phyloP scores from a whole-genome alignment of 1,140 invertebrate species.

The Hylaeus anthracinus region DNA sequence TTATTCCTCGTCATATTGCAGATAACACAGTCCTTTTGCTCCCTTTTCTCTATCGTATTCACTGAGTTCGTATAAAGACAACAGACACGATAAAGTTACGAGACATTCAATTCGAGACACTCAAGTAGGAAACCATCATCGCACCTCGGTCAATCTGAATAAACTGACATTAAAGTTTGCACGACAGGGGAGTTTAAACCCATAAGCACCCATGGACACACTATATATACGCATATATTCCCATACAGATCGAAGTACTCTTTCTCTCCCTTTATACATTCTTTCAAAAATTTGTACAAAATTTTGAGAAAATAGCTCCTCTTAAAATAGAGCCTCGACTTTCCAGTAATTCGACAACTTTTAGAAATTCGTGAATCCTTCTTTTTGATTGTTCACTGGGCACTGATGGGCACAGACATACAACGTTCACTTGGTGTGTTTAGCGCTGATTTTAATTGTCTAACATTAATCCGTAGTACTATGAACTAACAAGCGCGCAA shows the following conservation, averaged over 20 bases:
- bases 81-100: not conserved
- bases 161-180: constrained; percentile 4
- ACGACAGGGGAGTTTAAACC: not conserved
- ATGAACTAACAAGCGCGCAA: constrained; percentile 62
- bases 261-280: constrained; percentile 3
- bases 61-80: not conserved
- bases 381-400: constrained; percentile 31
- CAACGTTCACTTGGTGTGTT: constrained; percentile 12
- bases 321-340: constrained; percentile 42
- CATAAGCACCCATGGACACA: constrained; percentile 24
- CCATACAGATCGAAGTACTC: constrained; percentile 24
- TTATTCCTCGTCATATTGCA: constrained; percentile 23
- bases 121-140: constrained; percentile 24
- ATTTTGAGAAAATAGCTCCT: constrained; percentile 60
- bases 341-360: constrained; percentile 16
- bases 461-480: constrained; percentile 50
- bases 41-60: constrained; percentile 10
- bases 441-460: constrained; percentile 27
- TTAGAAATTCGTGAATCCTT: constrained; percentile 36
- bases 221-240: constrained; percentile 25
- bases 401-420: constrained; percentile 29
- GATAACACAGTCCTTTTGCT: constrained; percentile 38
- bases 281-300: constrained; percentile 57
- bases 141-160: constrained; percentile 18
- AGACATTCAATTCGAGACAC: constrained; percentile 19